Conservation (phyloP, 2,113 vertebrate genomes). For the Notothenia rossii region DNA sequence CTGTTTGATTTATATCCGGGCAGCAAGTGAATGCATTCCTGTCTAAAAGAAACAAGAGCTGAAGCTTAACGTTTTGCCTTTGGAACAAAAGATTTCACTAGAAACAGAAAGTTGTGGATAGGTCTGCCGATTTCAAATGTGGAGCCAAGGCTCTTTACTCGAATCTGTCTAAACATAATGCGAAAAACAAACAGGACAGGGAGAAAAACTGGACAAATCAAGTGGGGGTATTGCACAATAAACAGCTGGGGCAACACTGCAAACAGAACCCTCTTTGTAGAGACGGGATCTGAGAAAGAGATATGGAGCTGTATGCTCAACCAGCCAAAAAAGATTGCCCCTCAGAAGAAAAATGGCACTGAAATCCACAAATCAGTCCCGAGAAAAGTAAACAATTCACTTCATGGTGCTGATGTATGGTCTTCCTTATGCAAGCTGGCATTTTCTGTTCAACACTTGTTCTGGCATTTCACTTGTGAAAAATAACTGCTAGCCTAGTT, state of each 20-base stretch:
- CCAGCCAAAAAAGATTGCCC: slow-evolving; percentile 58
- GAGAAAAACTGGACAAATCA: slow-evolving; percentile 56
- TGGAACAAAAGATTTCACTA: slow-evolving; percentile 58
- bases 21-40: slow-evolving; percentile 35
- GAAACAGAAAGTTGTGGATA: slow-evolving; percentile 30
- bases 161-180: slow-evolving; percentile 61
- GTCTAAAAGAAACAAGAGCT: slow-evolving; percentile 40
- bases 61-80: slow-evolving; percentile 34
- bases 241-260: slow-evolving; percentile 58
- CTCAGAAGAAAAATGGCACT: slow-evolving; percentile 53
- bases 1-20: slow-evolving; percentile 30
- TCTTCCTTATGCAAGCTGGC: slow-evolving; percentile 67
- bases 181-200: slow-evolving; percentile 51
- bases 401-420: slow-evolving; percentile 72
- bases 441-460: slow-evolving; percentile 61
- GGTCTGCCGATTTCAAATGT: slow-evolving; percentile 46
- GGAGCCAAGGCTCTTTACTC: slow-evolving; percentile 33
- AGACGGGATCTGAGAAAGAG: slow-evolving; percentile 60
- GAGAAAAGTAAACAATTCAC: slow-evolving; percentile 75
- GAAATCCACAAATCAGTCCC: slow-evolving; percentile 74
- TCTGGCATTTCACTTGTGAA: slow-evolving; percentile 75
- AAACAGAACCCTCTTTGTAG: slow-evolving; percentile 64
- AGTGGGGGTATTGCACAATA: slow-evolving; percentile 56
- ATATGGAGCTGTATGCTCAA: slow-evolving; percentile 66
- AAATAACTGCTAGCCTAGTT: slow-evolving; percentile 67